phyloP scores from a whole-genome alignment of 2,797 vertebrate genomes.

The Thaleichthys pacificus region DNA sequence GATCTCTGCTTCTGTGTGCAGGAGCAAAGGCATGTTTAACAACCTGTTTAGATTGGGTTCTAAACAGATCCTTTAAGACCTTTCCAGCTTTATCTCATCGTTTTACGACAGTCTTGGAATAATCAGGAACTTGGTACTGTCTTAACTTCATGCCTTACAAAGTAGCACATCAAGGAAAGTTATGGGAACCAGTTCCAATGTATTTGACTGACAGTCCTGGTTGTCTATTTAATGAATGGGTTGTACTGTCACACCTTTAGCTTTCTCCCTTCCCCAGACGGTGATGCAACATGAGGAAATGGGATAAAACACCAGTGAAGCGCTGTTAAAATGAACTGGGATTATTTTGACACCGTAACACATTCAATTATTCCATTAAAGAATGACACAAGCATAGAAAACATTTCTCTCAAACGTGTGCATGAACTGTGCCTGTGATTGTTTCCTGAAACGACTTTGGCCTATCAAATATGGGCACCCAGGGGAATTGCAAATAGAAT shows the following conservation, averaged over 20 bases:
- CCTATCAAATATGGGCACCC: slow-evolving; percentile 26
- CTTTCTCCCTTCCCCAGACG: slow-evolving; percentile 2
- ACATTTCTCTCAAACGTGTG: not conserved
- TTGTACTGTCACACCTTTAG: not conserved
- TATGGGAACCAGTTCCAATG: not conserved
- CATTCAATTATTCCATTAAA: slow-evolving; percentile 5
- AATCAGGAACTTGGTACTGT: too few relatives aligned
- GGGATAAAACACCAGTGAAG: not conserved
- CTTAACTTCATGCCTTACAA: too few relatives aligned
- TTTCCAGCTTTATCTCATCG: too few relatives aligned
- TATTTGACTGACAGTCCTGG: not conserved
- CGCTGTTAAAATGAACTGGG: not conserved
- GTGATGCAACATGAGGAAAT: not conserved
- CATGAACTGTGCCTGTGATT: not conserved
- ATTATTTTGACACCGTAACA: not conserved
- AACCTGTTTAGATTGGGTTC: not conserved
- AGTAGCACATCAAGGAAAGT: too few relatives aligned
- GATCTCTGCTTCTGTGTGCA: not conserved
- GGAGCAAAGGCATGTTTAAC: slow-evolving; percentile 10
- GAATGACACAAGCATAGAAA: not conserved
- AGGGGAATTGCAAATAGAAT: slow-evolving; percentile 17
- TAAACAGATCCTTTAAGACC: too few relatives aligned
- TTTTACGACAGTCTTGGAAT: too few relatives aligned
- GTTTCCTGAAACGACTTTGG: too few relatives aligned
- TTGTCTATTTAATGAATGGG: slow-evolving; percentile 2